Percentiles rank a stretch among this genome's conserved stretches.
Evolutionary conservation across 2,888 invertebrate species (phyloP).

Genomic region (Tenodera sinensis): DNA sequence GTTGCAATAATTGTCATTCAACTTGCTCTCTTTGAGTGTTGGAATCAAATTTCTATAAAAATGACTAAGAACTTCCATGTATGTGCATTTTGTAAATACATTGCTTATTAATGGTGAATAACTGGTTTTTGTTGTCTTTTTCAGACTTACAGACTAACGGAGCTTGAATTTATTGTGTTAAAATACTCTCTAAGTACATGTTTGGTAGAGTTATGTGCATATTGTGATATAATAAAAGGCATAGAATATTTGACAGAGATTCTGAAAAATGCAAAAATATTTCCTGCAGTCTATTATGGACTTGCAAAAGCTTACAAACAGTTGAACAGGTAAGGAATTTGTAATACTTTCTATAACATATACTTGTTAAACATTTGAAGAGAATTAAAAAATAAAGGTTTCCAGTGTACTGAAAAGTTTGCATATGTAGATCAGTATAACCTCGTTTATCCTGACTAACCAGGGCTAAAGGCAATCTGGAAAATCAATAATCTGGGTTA

Average conservation of each 20-base stretch:
- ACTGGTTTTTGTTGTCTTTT: background rate
- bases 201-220: constrained; percentile 3
- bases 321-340: constrained; percentile 24
- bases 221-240: constrained; percentile 12
- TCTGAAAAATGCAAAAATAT: constrained; percentile 2
- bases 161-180: constrained; percentile 12
- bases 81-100: background rate
- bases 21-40: too few species aligned
- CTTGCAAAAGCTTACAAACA: constrained; percentile 19
- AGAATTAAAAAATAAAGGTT: too few species aligned
- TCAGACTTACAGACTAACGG: background rate
- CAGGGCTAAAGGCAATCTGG: too few species aligned
- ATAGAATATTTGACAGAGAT: constrained; percentile 12
- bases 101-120: background rate
- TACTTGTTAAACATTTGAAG: too few species aligned
- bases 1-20: too few species aligned
- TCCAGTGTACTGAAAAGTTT: too few species aligned
- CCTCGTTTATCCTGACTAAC: too few species aligned
- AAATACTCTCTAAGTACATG: constrained; percentile 4
- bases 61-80: too few species aligned
- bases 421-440: too few species aligned
- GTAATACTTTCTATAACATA: too few species aligned
- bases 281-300: constrained; percentile 26
- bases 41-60: too few species aligned
- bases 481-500: too few species aligned